Evolutionary conservation across 2,113 vertebrate species (phyloP).

Genomic region (Oxyura jamaicensis): DNA sequence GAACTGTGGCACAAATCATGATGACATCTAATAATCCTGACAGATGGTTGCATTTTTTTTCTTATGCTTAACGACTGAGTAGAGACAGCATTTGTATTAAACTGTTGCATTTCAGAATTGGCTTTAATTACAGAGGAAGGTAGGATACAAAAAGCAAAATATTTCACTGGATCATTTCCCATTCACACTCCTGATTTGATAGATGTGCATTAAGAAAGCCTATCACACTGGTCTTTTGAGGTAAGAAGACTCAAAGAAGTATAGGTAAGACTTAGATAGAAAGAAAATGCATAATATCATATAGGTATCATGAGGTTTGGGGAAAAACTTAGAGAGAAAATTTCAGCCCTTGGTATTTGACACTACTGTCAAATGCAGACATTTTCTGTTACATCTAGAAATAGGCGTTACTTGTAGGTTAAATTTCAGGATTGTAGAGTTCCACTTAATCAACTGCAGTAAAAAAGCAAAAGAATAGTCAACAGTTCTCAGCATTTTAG

Average conservation of each 20-base stretch:
- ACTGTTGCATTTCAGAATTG: not conserved
- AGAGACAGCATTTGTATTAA: not conserved
- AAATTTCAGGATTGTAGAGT: not conserved
- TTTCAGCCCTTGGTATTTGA: not conserved
- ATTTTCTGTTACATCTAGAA: not conserved
- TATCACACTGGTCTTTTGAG: not conserved
- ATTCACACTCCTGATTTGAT: not conserved
- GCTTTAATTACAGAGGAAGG: not conserved
- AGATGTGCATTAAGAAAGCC: not conserved
- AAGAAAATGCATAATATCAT: not conserved
- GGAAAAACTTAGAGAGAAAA: not conserved
- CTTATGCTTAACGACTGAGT: not conserved
- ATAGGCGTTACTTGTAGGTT: not conserved
- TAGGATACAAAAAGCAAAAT: not conserved
- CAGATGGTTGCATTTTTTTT: not conserved
- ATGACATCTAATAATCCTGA: slow-evolving; percentile 17
- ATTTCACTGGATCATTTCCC: not conserved
- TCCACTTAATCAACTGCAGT: not conserved
- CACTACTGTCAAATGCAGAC: not conserved
- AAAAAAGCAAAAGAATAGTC: not conserved
- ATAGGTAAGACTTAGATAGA: not conserved
- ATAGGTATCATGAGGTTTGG: not conserved
- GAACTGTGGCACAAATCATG: not conserved
- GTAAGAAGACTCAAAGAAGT: not conserved
- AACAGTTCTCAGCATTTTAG: not conserved